A percentile compares a stretch with the other conserved stretches of the same genome.
phyloP scores from a whole-genome alignment of 2,888 invertebrate genomes.

The Aradus depressus region DNA sequence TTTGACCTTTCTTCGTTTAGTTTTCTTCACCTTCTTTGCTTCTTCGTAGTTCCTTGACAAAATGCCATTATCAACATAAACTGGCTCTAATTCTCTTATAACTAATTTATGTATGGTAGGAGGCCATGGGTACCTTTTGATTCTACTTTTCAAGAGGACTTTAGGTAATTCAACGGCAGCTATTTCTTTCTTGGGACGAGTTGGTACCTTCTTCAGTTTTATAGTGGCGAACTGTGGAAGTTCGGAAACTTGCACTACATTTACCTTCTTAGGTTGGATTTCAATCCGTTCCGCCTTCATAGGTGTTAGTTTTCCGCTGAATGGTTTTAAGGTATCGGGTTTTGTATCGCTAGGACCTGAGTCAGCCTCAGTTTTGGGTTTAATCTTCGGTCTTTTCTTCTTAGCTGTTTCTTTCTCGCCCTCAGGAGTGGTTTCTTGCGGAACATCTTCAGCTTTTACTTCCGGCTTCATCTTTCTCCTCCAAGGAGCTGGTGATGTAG shows the following conservation, averaged over 20 bases:
- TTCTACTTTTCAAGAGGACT: conserved; percentile 57
- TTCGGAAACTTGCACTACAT: conserved; percentile 35
- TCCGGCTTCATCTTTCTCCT: not conserved
- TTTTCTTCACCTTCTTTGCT: conserved; percentile 32
- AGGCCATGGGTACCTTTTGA: conserved; percentile 44
- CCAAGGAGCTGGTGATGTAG: not conserved
- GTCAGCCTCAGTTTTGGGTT: conserved; percentile 12
- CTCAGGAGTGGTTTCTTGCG: conserved; percentile 33
- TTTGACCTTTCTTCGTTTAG: conserved; percentile 30
- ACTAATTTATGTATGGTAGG: conserved; percentile 35
- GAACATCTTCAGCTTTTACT: conserved; percentile 34
- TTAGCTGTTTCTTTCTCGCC: conserved; percentile 31
- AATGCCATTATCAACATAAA: conserved; percentile 32
- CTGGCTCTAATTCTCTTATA: conserved; percentile 34
- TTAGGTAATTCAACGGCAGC: conserved; percentile 45
- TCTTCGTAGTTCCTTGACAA: conserved; percentile 34
- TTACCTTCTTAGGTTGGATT: conserved; percentile 33
- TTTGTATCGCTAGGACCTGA: conserved; percentile 23
- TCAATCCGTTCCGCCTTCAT: conserved; percentile 37
- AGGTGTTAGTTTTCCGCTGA: conserved; percentile 3
- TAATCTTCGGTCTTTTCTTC: conserved; percentile 27
- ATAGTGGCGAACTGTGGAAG: conserved; percentile 52
- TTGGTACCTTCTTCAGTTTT: conserved; percentile 35
- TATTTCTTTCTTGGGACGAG: conserved; percentile 42
- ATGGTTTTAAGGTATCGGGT: not conserved